Base-by-base conservation (phyloP, 37 sponge, comb jelly and placozoan species). In the Lycopodina hypogea region DNA sequence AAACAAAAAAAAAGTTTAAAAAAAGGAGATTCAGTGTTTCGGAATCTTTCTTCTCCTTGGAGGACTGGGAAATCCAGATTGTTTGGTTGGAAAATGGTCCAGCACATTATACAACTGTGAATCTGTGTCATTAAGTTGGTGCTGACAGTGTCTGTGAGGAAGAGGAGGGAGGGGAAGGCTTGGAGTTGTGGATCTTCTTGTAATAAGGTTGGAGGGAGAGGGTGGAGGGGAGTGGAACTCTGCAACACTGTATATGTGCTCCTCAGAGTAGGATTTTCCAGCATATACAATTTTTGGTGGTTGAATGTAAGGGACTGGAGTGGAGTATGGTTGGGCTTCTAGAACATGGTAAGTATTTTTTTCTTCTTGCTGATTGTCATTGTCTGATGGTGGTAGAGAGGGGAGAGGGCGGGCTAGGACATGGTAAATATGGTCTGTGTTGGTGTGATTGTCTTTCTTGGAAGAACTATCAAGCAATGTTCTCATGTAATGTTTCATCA, bases 31-130 rank as follows among this genome's bases (percentile, higher is more conserved):
- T 60, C 23, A 60, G 61, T 60, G 24, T 60, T 60, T 60, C 4
- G 18, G 8, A 39, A 38, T 28, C 68, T 68, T 68, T 19, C 68
- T 68, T 68, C 68, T 68, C 34, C 68, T 34, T 21, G 40, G 40
- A 30, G 68, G 37, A 68, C 40, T 39, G 40, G 39, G 40, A 39
- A 38, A 38, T 32, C 40, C 3, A 15, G 38, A 11, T 6, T 28
- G 38, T 39, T 34, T 68, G 7, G 68, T 3, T 7, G 68, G 19
- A 38, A 38, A 38, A 30, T 19, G 9, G 3, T 68, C 68, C 11
- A 68, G 68, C 7, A 68, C 37, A 19, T 68, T 35, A 38, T 68
- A 68, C 19, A 68, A 35, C 38, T 68, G 68, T 28, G 36, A 9
- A 38, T 68, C 68, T 11, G 19, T 39, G 39, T 28, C 11, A 19